Conservation (phyloP, 2,113 vertebrate genomes). For the Clupea harengus region DNA sequence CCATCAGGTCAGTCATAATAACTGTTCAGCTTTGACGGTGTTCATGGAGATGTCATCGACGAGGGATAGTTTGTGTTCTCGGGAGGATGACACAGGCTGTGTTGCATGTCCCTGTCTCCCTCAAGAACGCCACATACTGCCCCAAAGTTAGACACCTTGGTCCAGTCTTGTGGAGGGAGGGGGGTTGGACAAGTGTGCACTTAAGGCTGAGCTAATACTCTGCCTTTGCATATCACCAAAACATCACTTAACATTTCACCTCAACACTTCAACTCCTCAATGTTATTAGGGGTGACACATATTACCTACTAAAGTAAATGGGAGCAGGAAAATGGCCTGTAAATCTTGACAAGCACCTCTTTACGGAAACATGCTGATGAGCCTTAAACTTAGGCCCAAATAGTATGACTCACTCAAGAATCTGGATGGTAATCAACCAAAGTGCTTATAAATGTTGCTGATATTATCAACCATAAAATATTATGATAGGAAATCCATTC, state of each 20-base stretch:
- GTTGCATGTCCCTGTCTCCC: not conserved
- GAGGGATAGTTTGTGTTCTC: not conserved
- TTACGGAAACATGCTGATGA: conserved; percentile 58
- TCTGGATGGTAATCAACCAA: conserved; percentile 49
- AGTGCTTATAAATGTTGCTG: conserved; percentile 51
- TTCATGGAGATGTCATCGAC: not conserved
- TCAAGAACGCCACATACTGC: not conserved
- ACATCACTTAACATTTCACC: conserved; percentile 68
- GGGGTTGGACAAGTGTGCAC: conserved; percentile 25
- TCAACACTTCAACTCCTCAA: conserved; percentile 60
- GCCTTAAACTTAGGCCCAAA: conserved; percentile 55
- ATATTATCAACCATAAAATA: conserved; percentile 35
- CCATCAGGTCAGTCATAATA: not conserved
- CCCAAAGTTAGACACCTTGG: not conserved
- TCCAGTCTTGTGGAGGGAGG: not conserved
- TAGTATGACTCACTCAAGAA: conserved; percentile 51
- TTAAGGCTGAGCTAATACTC: conserved; percentile 60
- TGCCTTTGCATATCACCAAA: conserved; percentile 59
- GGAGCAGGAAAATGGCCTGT: conserved; percentile 59
- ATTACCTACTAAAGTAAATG: conserved; percentile 67
- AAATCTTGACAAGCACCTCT: conserved; percentile 59
- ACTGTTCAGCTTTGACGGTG: not conserved
- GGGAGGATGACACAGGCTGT: not conserved
- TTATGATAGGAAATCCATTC: conserved; percentile 29
- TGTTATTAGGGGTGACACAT: conserved; percentile 66